These are phyloP conservation scores for Pungitius pungitius DNA, from an alignment of 2,113 vertebrate genomes.

Conservation along the genomic window DNA sequence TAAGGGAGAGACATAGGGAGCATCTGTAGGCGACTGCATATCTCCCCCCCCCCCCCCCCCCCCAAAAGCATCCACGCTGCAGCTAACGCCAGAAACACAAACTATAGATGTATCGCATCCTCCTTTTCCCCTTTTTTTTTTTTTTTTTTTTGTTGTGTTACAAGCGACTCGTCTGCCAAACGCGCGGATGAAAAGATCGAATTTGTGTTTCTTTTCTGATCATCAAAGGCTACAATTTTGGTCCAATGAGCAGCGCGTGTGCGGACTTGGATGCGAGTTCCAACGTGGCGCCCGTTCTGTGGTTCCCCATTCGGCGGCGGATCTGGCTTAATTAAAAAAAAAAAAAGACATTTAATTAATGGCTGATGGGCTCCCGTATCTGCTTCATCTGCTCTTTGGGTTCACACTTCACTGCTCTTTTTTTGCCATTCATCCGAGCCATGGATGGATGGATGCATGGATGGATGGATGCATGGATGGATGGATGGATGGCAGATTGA, in stretches of 20 bases:
- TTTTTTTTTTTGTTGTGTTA: slow-evolving; percentile 17
- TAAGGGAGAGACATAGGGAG: slow-evolving; percentile 43
- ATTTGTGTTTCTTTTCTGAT: slow-evolving; percentile 62
- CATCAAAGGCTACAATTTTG: slow-evolving; percentile 56
- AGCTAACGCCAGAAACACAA: slow-evolving; percentile 66
- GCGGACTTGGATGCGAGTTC: slow-evolving; percentile 55
- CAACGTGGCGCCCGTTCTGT: slow-evolving; percentile 57
- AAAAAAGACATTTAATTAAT: slow-evolving; percentile 65
- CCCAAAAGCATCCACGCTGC: slow-evolving; percentile 34
- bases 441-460: not conserved
- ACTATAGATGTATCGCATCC: slow-evolving; percentile 55
- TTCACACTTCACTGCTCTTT: slow-evolving; percentile 14
- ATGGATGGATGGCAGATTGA: slow-evolving; percentile 1
- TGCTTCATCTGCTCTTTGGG: slow-evolving; percentile 25
- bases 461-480: not conserved
- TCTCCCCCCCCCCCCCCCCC: slow-evolving; percentile 11
- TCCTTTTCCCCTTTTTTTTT: slow-evolving; percentile 8
- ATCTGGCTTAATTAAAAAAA: slow-evolving; percentile 68
- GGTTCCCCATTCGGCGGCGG: slow-evolving; percentile 53
- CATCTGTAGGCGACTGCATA: slow-evolving; percentile 62
- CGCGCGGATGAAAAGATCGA: slow-evolving; percentile 47
- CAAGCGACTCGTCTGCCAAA: slow-evolving; percentile 48
- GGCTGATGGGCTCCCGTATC: slow-evolving; percentile 52
- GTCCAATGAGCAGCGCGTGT: slow-evolving; percentile 43
- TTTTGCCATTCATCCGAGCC: not conserved